Base-by-base conservation (phyloP, 64 coral and sea anemone genomes). In the Pocillopora verrucosa region DNA sequence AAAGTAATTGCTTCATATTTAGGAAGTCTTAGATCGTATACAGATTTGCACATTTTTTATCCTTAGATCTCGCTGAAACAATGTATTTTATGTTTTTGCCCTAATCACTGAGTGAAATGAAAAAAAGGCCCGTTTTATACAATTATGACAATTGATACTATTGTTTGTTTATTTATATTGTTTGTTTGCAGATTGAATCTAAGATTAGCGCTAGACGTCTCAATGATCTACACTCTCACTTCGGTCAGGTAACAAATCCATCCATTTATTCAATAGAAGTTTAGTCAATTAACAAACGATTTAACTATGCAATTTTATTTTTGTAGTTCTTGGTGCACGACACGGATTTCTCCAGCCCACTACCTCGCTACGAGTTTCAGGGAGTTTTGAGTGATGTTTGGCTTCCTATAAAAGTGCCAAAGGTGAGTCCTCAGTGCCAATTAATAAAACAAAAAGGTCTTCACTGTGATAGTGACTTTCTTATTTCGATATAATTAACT, bases 361-460 rank as follows among this genome's bases (percentile, higher is more conserved):
- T 96, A n/a, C 95, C 95, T 11, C 82, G 95, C 1, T 96, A 93
- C 83, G 95, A 96, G 56, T 96, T 96, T 84, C 80, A 96, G 83
- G 77, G 83, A 2, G 35, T 87, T n/a, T 19, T 96, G 72, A 96
- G 89, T 38, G 88, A 93, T 25, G 95, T 96, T 3, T 96, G 95
- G 95, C 88, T 96, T 11, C 95, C 95, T 26, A 96, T 96, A 7
- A 15, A 74, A 58, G 95, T 96, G 62, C 91, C 95, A 58, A 96
- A 93, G 95, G 95, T 96, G 65, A 15, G 83, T 79, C 25, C 5
- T 70, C 9, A 30, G 20, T 11, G 1, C 22, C 22, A 16, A 20
- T 20, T 67, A 67, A 67, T 67, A 16, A 22, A 67, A 1, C 14
- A 20, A 67, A 67, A 67, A 1, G 34, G 1, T 9, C 20, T 77